phyloP scores from a whole-genome alignment of 1,140 invertebrate genomes.

The Tigriopus japonicus region DNA sequence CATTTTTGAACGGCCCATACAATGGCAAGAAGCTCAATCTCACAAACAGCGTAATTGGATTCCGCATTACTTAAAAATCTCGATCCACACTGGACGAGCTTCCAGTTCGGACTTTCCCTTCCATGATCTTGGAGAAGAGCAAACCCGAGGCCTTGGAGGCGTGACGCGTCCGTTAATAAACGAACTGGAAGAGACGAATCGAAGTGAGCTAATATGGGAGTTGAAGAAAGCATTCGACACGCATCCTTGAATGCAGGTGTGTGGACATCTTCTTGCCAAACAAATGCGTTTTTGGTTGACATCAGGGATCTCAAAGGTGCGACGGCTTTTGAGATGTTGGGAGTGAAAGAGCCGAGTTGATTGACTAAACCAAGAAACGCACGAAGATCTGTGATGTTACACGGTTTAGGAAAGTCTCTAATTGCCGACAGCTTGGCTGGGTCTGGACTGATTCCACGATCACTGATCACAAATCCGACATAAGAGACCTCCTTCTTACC shows the following conservation, averaged over 20 bases:
- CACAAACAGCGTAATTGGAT: constrained; percentile 16
- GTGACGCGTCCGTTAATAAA: constrained; percentile 12
- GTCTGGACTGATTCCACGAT: constrained; percentile 13
- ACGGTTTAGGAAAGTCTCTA: constrained; percentile 15
- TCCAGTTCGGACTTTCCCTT: not conserved
- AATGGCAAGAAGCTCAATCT: constrained; percentile 19
- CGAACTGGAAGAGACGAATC: not conserved
- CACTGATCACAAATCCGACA: constrained; percentile 17
- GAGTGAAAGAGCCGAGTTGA: not conserved
- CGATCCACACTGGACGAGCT: constrained; percentile 16
- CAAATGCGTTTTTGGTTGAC: not conserved
- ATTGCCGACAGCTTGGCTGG: constrained; percentile 9
- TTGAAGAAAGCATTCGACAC: not conserved
- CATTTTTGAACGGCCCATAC: constrained; percentile 19
- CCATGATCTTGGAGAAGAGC: constrained; percentile 12
- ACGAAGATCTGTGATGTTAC: constrained; percentile 1
- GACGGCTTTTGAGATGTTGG: not conserved
- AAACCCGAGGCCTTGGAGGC: constrained; percentile 10
- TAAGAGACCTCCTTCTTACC: constrained; percentile 16
- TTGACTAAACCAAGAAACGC: constrained; percentile 10
- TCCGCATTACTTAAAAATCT: constrained; percentile 17
- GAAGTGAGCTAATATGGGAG: constrained; percentile 9
- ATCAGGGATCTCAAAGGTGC: constrained; percentile 9
- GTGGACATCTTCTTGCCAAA: constrained; percentile 9
- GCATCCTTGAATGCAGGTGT: constrained; percentile 6